phyloP scores from a whole-genome alignment of 2,797 vertebrate species.

The Syndactyla subalaris region DNA sequence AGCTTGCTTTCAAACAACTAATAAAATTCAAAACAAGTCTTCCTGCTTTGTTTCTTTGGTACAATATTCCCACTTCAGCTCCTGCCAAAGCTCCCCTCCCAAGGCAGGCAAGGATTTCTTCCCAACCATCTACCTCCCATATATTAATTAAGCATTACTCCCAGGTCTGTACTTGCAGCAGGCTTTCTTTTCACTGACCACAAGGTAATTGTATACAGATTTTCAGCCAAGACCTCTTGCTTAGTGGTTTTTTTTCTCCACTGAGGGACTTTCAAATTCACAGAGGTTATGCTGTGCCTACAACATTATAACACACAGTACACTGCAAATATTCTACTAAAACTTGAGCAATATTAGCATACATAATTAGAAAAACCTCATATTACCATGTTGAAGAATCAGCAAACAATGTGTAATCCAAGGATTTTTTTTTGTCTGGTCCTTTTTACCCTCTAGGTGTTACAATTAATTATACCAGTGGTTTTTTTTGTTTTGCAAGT shows the following conservation, averaged over 20 bases:
- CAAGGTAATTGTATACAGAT: background rate
- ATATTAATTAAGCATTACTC: background rate
- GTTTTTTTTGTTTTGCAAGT: conserved; percentile 66
- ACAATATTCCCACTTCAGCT: background rate
- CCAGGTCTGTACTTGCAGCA: background rate
- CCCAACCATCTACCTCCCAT: background rate
- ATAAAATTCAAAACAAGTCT: conserved; percentile 34
- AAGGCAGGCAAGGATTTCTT: conserved; percentile 9
- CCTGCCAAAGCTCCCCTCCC: conserved; percentile 8
- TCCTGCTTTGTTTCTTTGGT: background rate
- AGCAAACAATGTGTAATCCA: conserved; percentile 30
- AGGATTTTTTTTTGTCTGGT: background rate
- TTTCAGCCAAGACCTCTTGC: background rate
- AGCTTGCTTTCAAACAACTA: conserved; percentile 18
- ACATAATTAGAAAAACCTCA: background rate
- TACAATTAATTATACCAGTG: conserved; percentile 73
- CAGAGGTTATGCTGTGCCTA: background rate
- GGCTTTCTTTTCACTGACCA: background rate
- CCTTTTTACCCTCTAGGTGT: conserved; percentile 60
- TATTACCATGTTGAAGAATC: conserved; percentile 11
- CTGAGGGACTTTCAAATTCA: background rate
- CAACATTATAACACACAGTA: background rate
- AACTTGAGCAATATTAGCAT: background rate
- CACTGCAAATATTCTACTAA: background rate
- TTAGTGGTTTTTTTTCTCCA: background rate